Conservation (phyloP, 2,797 vertebrate species). For the Hoplostethus atlanticus region DNA sequence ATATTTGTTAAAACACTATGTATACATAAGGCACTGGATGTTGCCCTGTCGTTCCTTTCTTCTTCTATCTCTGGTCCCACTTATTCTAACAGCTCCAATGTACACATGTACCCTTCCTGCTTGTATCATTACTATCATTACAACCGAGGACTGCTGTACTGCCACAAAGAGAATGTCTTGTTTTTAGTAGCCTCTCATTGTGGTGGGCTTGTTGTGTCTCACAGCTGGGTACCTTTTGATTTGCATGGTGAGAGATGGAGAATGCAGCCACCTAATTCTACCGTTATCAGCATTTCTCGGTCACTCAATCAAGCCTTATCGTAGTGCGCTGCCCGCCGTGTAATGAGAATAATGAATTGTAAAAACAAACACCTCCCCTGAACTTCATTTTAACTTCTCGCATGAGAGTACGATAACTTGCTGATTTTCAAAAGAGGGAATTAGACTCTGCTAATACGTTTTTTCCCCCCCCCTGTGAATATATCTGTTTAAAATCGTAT, state of each 20-base stretch:
- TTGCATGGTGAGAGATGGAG: conserved; percentile 79
- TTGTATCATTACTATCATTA: conserved; percentile 38
- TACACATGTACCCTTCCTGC: conserved; percentile 14
- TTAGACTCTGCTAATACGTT: not conserved
- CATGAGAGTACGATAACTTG: conserved; percentile 31
- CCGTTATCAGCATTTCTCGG: conserved; percentile 77
- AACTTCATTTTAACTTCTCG: conserved; percentile 65
- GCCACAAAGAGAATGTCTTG: conserved; percentile 43
- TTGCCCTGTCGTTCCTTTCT: too few relatives aligned
- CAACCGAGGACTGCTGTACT: conserved; percentile 15
- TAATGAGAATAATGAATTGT: conserved; percentile 80
- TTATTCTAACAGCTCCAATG: conserved; percentile 38
- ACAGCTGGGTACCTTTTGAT: conserved; percentile 77
- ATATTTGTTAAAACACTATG: too few relatives aligned
- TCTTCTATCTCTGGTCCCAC: not conserved
- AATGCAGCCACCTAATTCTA: conserved; percentile 71
- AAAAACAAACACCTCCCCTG: conserved; percentile 61
- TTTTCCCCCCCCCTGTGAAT: not conserved
- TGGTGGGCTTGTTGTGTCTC: conserved; percentile 58
- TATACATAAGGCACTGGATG: too few relatives aligned
- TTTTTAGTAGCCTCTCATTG: conserved; percentile 51
- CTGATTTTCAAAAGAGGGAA: conserved; percentile 21
- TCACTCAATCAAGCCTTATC: conserved; percentile 79
- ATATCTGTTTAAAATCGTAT: not conserved
- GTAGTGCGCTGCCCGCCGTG: conserved; percentile 59